Base-by-base conservation (phyloP, 2,888 invertebrate genomes). In the Folsomia manolachei region DNA sequence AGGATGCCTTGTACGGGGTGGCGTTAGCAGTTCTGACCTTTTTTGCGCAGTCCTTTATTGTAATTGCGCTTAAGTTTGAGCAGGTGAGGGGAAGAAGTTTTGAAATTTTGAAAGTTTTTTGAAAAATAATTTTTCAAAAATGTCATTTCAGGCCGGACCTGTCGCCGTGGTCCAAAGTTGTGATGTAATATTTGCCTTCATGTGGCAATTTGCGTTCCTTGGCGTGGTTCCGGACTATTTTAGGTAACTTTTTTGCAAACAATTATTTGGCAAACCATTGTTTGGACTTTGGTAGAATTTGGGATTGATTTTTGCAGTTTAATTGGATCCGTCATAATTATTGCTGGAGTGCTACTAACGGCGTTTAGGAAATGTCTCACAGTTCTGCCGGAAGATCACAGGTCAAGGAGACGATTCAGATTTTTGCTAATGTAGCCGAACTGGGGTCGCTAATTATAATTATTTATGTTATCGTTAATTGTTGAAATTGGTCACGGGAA, bases 131-230 rank as follows among this genome's bases (percentile, higher is more conserved):
- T n/a, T n/a, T n/a, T n/a, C n/a, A n/a, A n/a, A n/a, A n/a, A n/a
- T n/a, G n/a, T n/a, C n/a, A n/a, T n/a, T n/a, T n/a, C n/a, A n/a
- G n/a, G 71, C 71, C 11, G 68, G 68, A 0, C 68, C 69, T 1
- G 68, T 68, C 1, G 68, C 71, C 1, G 64, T 71, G 18, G 63
- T 71, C n/a, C 71, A 71, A 21, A 67, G 67, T 0, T 68, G 71
- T 19, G 71, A 71, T 56, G 68, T 71, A 14, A 71, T 71, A 9
- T 71, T 68, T 27, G 71, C 71, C 11, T 71, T 71, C 60, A 2
- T 63, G 9, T 71, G 71, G 71, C 71, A 71, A 25, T 71, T 71
- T 39, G 60, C 39, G 14, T 69, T 71, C 19, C 26, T 71, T 1
- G 24, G 51, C 1, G 64, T 71, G 14, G 18, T 63, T 7, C 71